Base-by-base conservation (phyloP, 2,113 vertebrate species). In the Channa maculata region DNA sequence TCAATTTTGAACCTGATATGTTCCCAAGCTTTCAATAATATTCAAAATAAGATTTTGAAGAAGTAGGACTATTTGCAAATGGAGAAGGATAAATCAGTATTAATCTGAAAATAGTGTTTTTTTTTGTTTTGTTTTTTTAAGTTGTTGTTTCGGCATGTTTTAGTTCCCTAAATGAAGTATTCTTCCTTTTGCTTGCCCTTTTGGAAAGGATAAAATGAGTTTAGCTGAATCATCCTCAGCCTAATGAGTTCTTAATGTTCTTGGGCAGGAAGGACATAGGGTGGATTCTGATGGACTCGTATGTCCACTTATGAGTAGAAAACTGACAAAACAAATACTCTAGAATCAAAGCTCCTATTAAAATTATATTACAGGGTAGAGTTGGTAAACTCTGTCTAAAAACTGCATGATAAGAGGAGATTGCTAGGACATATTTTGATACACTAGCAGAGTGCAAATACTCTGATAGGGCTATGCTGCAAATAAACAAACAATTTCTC, bases 161-260 rank as follows among this genome's bases (percentile, higher is more conserved):
- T 24, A 24, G 24, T 24, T 24, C 24, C 24, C 24, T 24, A 24
- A 24, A 24, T 24, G 1, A 24, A 24, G 24, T 24, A 24, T 24
- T 24, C 24, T 24, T 24, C 24, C 1, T 24, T 24, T 24, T 24
- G 24, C 24, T 24, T 24, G 24, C 24, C 24, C 24, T 24, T 24
- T 24, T 24, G 43, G 10, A 24, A 24, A 24, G 24, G 24, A 24
- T 24, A 24, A 2, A 63, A 36, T 66, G 59, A 38, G 63, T 72
- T 71, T 51, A 58, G 37, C 36, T 55, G 43, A 63, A 63, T 82
- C 68, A 69, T 60, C 15, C 9, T 52, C 5, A 11, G 39, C 46
- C 24, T 77, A 72, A 58, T 72, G 53, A 54, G 41, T 51, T 72
- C 69, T 61, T 77, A 64, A 70, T 75, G 57, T 65, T 75, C 44